These are phyloP conservation scores for Prorops nasuta DNA, from an alignment of 1,140 invertebrate genomes.

Conservation along the genomic window DNA sequence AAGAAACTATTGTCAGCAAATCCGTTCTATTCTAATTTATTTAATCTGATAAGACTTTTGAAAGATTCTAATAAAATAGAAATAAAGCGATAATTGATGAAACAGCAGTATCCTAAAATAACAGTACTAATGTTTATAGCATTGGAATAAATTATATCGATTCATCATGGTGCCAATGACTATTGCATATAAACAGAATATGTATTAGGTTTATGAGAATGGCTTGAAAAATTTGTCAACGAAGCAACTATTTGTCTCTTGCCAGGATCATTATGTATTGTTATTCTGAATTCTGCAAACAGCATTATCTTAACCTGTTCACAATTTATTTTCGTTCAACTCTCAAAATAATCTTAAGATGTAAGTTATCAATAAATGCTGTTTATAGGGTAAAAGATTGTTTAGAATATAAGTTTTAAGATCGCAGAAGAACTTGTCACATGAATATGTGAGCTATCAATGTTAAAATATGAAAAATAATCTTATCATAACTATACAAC, in stretches of 20 bases:
- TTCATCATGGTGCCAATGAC: no score
- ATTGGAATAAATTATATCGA: no score
- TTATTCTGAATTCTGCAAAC: slow-evolving; percentile 5
- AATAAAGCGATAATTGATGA: no score
- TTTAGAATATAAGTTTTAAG: slow-evolving; percentile 29
- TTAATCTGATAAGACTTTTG: no score
- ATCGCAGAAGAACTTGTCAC: neutral
- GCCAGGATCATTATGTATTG: neutral
- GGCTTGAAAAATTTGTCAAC: slow-evolving; percentile 14
- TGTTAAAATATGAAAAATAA: neutral
- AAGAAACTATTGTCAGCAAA: no score
- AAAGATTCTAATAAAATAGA: no score
- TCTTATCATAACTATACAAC: neutral
- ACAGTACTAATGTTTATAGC: no score
- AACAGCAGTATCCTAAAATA: no score
- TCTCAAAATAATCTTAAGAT: slow-evolving; percentile 19
- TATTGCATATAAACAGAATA: slow-evolving; percentile 7
- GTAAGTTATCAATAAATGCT: slow-evolving; percentile 26
- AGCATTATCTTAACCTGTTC: slow-evolving; percentile 12
- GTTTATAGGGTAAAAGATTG: slow-evolving; percentile 29
- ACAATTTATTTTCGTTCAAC: slow-evolving; percentile 10
- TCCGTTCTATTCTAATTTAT: no score
- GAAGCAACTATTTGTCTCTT: slow-evolving; percentile 9
- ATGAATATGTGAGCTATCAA: neutral
- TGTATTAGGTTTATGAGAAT: slow-evolving; percentile 26